These are phyloP conservation scores for Amphipyra berbera DNA, from an alignment of 2,888 invertebrate species.

Conservation along the genomic window DNA sequence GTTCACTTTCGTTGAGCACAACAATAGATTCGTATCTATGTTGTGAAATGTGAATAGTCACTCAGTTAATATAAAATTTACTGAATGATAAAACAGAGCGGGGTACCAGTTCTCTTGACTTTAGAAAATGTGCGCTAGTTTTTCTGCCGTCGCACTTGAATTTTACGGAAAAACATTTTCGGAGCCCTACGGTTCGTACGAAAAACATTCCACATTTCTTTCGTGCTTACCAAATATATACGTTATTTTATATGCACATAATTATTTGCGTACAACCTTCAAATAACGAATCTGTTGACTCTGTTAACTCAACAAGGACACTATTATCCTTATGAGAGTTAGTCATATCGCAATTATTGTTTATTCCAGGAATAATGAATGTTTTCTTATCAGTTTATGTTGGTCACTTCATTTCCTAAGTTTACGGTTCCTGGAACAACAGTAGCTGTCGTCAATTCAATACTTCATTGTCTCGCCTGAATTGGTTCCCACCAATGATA, in stretches of 20 bases:
- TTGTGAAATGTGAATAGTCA: slow-evolving; percentile 45
- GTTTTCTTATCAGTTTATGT: slow-evolving; percentile 22
- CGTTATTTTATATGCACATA: slow-evolving; percentile 55
- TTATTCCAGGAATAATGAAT: slow-evolving; percentile 21
- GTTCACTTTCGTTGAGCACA: slow-evolving; percentile 45
- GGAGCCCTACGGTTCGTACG: slow-evolving; percentile 75
- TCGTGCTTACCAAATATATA: slow-evolving; percentile 65
- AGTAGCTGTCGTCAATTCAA: slow-evolving; percentile 38
- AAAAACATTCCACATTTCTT: slow-evolving; percentile 74
- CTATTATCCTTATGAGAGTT: slow-evolving; percentile 10
- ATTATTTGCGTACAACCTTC: slow-evolving; percentile 13
- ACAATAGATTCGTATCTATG: slow-evolving; percentile 51
- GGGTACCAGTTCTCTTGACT: slow-evolving; percentile 66
- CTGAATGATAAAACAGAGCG: slow-evolving; percentile 70
- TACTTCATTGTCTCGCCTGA: slow-evolving; percentile 49
- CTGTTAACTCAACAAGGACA: not conserved
- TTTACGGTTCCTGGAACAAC: slow-evolving; percentile 45
- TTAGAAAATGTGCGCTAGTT: slow-evolving; percentile 74
- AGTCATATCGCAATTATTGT: slow-evolving; percentile 11
- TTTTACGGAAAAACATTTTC: slow-evolving; percentile 80
- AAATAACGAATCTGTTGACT: slow-evolving; percentile 11
- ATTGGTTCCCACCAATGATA: slow-evolving; percentile 43
- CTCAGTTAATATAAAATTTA: slow-evolving; percentile 69
- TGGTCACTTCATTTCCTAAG: slow-evolving; percentile 30
- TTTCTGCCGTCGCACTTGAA: slow-evolving; percentile 75